A percentile compares a stretch with the other conserved stretches of the same genome.
Evolutionary conservation across 2,888 invertebrate genomes (phyloP).

Genomic region (Agrotis ipsilon): DNA sequence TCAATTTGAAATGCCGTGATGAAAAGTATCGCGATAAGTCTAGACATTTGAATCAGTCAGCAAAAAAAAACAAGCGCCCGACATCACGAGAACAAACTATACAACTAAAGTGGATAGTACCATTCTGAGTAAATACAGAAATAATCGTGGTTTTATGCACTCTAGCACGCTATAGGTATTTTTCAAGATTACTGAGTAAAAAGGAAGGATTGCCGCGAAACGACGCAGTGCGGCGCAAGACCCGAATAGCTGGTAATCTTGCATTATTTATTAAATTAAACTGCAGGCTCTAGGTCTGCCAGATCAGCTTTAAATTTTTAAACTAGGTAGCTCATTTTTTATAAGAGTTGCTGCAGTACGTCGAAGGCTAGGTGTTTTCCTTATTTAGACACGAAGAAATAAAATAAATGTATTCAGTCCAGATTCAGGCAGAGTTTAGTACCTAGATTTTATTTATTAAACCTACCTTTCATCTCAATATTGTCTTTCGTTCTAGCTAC

Average conservation of each 20-base stretch:
- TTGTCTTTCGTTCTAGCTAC: neutral
- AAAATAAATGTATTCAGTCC: no score
- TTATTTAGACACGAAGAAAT: no score
- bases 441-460: no score
- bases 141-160: constrained; percentile 47
- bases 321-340: neutral
- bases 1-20: constrained; percentile 51
- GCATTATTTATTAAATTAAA: constrained; percentile 23
- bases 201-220: constrained; percentile 17
- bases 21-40: constrained; percentile 38
- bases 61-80: constrained; percentile 23
- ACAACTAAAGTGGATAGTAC: constrained; percentile 30
- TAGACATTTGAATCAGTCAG: constrained; percentile 48
- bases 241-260: constrained; percentile 17
- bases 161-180: constrained; percentile 32
- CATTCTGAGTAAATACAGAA: constrained; percentile 42
- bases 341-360: neutral
- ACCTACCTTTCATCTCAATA: neutral
- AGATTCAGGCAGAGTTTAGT: no score
- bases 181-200: constrained; percentile 32
- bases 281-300: constrained; percentile 1
- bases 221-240: constrained; percentile 49
- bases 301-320: constrained; percentile 1
- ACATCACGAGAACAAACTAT: constrained; percentile 49
- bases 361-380: neutral